phyloP scores from a whole-genome alignment of 2,888 invertebrate species.

The Phymatocera aterrima region DNA sequence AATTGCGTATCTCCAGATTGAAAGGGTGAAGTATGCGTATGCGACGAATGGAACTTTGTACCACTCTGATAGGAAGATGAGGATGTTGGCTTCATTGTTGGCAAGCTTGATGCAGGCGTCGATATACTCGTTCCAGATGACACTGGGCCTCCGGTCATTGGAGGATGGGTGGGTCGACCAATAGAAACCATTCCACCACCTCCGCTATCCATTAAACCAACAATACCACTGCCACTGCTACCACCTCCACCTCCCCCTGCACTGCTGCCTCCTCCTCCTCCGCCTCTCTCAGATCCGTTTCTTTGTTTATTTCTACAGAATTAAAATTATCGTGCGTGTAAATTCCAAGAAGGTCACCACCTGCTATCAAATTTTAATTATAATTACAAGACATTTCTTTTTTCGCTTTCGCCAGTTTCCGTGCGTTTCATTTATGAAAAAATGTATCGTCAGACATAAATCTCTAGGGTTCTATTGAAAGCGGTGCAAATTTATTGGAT shows the following conservation, averaged over 20 bases:
- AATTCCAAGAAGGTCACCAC: not conserved
- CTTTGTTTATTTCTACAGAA: constrained; percentile 69
- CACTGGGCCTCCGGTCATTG: constrained; percentile 59
- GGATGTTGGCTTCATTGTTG: constrained; percentile 66
- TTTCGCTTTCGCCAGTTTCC: too few species aligned
- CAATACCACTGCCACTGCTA: too few species aligned
- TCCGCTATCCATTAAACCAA: constrained; percentile 64
- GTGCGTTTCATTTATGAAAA: too few species aligned
- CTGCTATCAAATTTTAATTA: too few species aligned
- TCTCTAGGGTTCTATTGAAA: too few species aligned
- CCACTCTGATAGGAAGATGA: constrained; percentile 54
- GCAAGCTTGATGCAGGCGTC: constrained; percentile 66
- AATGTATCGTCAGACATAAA: too few species aligned
- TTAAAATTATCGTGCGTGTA: not conserved
- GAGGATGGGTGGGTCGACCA: constrained; percentile 67
- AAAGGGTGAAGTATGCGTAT: constrained; percentile 56
- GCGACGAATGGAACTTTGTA: constrained; percentile 73
- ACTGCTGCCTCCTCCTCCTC: constrained; percentile 56
- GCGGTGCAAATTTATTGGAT: too few species aligned
- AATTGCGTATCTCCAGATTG: constrained; percentile 53
- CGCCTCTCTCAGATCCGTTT: constrained; percentile 69
- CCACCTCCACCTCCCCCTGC: constrained; percentile 32
- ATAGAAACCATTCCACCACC: constrained; percentile 64
- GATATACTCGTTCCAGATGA: constrained; percentile 59
- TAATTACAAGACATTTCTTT: too few species aligned